Evolutionary conservation across 2,888 invertebrate genomes (phyloP), one percentile per base, ranked within the genome.

Genomic region (Ecdyonurus torrentis): DNA sequence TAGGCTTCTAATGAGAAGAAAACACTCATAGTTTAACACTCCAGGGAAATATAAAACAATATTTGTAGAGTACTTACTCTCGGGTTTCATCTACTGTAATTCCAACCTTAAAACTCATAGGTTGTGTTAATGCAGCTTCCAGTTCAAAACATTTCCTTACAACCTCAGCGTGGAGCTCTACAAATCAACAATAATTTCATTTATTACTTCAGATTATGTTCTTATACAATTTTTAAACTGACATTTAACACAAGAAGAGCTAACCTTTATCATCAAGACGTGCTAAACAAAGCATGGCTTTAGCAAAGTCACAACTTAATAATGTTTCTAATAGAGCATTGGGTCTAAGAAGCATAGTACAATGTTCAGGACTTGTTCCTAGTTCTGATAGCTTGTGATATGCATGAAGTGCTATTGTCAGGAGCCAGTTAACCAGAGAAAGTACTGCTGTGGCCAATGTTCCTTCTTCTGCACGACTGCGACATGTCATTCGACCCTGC

Each of bases 381-480:
- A 61, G 53, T 55, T 63, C 55, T 2, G 25, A 23, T 64, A 72
- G 65, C 66, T 76, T 77, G 23, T 77, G 77, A n/a, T 76, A 65
- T 0, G 74, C 70, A 63, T 80, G 76, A 60, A 77, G 72, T 68
- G 87, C 84, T 62, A 91, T 88, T 73, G 88, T 87, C 52, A 91
- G 74, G 52, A 92, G 76, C 92, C 92, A 92, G 68, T 85, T 78
- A 1, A 88, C 85, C 55, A 91, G 81, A 0, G 89, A 86, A 19
- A 92, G 80, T n/a, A 94, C 82, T 1, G 91, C 85, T 63, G 85
- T 84, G 0, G 92, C 88, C n/a, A 91, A 75, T 19, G 90, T 81
- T 68, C 89, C 86, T 74, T 94, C 93, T 72, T 95, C 95, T 63
- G 90, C 85, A 75, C 92, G 92, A 1, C 88, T 87, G 66, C 89